Evolutionary conservation across 2,888 invertebrate species (phyloP).

Genomic region (Cantharis nigra): DNA sequence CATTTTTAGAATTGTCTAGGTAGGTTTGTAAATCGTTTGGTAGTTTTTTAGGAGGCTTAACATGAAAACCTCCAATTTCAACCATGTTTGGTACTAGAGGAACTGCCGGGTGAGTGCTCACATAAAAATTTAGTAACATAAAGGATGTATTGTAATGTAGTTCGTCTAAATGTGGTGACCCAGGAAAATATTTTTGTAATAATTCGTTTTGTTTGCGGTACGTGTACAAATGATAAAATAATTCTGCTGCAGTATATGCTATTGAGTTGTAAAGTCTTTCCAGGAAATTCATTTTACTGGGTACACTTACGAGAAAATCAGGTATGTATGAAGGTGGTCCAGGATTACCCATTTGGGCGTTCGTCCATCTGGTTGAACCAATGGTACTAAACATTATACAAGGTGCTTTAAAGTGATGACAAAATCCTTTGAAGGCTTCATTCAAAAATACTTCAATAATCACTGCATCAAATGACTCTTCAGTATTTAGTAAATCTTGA

Average conservation of each 20-base stretch:
- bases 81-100: slow-evolving; percentile 36
- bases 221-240: slow-evolving; percentile 11
- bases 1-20: slow-evolving; percentile 44
- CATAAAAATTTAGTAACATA: slow-evolving; percentile 32
- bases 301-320: slow-evolving; percentile 42
- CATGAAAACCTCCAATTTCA: slow-evolving; percentile 36
- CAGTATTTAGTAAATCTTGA: slow-evolving; percentile 34
- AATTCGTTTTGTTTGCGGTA: slow-evolving; percentile 28
- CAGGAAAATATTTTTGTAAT: slow-evolving; percentile 29
- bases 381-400: slow-evolving; percentile 45
- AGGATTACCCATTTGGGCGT: slow-evolving; percentile 55
- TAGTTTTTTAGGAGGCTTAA: slow-evolving; percentile 27
- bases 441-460: slow-evolving; percentile 54
- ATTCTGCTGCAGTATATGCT: background rate
- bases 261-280: slow-evolving; percentile 20
- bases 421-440: slow-evolving; percentile 53
- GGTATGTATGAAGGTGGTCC: slow-evolving; percentile 57
- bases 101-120: slow-evolving; percentile 20
- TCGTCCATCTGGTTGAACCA: slow-evolving; percentile 53
- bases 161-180: slow-evolving; percentile 27
- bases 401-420: slow-evolving; percentile 42
- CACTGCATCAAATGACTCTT: slow-evolving; percentile 45
- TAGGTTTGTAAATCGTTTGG: slow-evolving; percentile 42
- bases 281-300: slow-evolving; percentile 16
- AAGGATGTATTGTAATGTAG: slow-evolving; percentile 33